These are phyloP conservation scores for Aphelenchoides avenae DNA, from an alignment of 1,140 invertebrate species.

Conservation along the genomic window DNA sequence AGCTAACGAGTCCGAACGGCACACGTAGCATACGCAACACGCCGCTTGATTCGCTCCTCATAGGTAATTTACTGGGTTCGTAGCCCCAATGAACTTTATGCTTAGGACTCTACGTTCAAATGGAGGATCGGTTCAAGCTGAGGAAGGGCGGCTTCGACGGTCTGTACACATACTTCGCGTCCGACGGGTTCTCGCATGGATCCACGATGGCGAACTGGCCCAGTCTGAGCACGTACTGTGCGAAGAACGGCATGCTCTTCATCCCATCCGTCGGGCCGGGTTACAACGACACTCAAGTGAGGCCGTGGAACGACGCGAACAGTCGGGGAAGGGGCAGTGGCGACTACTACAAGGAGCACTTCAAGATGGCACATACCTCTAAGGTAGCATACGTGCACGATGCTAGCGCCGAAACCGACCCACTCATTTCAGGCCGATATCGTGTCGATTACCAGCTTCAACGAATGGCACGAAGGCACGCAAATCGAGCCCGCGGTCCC, in stretches of 20 bases:
- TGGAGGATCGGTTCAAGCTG: conserved; percentile 56
- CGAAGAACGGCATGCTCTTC: conserved; percentile 60
- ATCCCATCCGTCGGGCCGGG: conserved; percentile 62
- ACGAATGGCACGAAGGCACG: conserved; percentile 66
- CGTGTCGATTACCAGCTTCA: conserved; percentile 64
- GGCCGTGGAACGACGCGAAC: conserved; percentile 63
- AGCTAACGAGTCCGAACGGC: conserved; percentile 56
- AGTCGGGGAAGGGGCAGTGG: conserved; percentile 60
- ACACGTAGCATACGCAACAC: conserved; percentile 59
- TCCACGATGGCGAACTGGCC: conserved; percentile 62
- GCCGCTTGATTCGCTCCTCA: conserved; percentile 62
- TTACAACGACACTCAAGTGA: conserved; percentile 62
- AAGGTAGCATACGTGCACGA: conserved; percentile 26
- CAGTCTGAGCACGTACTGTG: conserved; percentile 56
- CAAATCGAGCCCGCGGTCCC: conserved; percentile 63
- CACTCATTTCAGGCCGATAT: conserved; percentile 44
- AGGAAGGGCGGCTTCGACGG: conserved; percentile 62
- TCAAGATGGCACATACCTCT: conserved; percentile 59
- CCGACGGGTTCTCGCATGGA: conserved; percentile 62
- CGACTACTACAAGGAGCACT: conserved; percentile 60
- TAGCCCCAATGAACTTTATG: neutral
- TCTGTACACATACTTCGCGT: conserved; percentile 65
- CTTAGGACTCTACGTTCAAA: conserved; percentile 61
- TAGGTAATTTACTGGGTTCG: conserved; percentile 40
- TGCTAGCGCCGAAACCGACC: too few relatives aligned